These are phyloP conservation scores for Bradypodion ventrale DNA, from an alignment of 2,797 vertebrate genomes.

Conservation along the genomic window DNA sequence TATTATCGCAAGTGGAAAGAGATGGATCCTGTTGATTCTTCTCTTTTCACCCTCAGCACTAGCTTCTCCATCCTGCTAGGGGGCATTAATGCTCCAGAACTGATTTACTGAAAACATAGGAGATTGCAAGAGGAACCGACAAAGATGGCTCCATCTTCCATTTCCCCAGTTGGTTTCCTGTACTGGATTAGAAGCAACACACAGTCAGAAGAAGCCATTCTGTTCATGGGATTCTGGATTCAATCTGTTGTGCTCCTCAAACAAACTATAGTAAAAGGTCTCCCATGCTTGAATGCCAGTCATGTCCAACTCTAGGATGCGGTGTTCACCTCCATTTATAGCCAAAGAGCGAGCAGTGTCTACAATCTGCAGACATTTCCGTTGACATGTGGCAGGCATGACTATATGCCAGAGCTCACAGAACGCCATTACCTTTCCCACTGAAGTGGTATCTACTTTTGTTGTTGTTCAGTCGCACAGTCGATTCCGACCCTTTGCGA, in stretches of 20 bases:
- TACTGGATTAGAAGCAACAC: neutral
- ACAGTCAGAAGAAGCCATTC: neutral
- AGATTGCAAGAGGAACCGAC: neutral
- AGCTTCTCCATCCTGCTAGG: neutral
- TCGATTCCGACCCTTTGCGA: too few species aligned
- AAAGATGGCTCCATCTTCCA: neutral
- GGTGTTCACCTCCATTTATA: too few species aligned
- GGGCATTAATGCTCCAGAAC: neutral
- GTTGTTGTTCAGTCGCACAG: too few species aligned
- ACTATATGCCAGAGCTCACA: too few species aligned
- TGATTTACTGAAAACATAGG: neutral
- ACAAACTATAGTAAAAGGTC: too few species aligned
- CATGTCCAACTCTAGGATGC: too few species aligned
- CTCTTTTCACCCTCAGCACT: neutral
- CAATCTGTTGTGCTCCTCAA: constrained; percentile 16
- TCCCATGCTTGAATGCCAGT: too few species aligned
- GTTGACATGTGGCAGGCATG: too few species aligned
- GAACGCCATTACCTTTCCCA: too few species aligned
- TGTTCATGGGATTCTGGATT: neutral
- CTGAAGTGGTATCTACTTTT: too few species aligned
- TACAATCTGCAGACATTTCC: too few species aligned
- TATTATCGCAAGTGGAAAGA: neutral
- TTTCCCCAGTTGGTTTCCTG: neutral
- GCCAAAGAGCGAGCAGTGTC: too few species aligned
- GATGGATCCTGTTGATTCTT: neutral